Conservation (phyloP, 2,888 invertebrate genomes). For the Scaptomyza reducta region DNA sequence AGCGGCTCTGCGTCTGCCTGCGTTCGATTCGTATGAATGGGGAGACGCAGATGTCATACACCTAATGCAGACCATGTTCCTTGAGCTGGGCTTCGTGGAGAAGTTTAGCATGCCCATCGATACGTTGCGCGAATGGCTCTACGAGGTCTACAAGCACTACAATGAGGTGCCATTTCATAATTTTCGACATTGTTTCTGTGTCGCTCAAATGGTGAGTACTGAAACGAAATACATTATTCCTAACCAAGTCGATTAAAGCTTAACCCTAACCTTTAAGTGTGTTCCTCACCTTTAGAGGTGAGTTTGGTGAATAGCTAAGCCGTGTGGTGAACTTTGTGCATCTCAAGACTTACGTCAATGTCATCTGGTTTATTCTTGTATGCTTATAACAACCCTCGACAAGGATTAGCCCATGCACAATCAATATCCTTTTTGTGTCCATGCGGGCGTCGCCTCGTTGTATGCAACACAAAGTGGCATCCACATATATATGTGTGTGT, state of each 20-base stretch:
- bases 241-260: too few relatives aligned
- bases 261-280: too few relatives aligned
- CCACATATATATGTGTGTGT: conserved; percentile 26
- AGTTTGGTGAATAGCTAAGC: too few relatives aligned
- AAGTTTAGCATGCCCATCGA: conserved; percentile 90
- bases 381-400: too few relatives aligned
- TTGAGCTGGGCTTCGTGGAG: conserved; percentile 90
- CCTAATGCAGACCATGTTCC: conserved; percentile 92
- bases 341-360: too few relatives aligned
- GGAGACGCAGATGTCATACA: conserved; percentile 91
- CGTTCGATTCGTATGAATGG: conserved; percentile 93
- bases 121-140: conserved; percentile 89
- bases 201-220: conserved; percentile 91
- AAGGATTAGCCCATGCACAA: conserved; percentile 25
- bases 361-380: too few relatives aligned
- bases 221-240: too few relatives aligned
- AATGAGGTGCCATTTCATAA: conserved; percentile 95
- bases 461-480: conserved; percentile 60
- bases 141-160: conserved; percentile 91
- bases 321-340: too few relatives aligned
- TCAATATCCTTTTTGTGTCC: conserved; percentile 46
- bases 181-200: conserved; percentile 94
- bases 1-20: conserved; percentile 83
- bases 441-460: conserved; percentile 22
- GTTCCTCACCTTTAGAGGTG: too few relatives aligned